Conservation (phyloP, 2,888 invertebrate species). For the Dascillus cervinus region DNA sequence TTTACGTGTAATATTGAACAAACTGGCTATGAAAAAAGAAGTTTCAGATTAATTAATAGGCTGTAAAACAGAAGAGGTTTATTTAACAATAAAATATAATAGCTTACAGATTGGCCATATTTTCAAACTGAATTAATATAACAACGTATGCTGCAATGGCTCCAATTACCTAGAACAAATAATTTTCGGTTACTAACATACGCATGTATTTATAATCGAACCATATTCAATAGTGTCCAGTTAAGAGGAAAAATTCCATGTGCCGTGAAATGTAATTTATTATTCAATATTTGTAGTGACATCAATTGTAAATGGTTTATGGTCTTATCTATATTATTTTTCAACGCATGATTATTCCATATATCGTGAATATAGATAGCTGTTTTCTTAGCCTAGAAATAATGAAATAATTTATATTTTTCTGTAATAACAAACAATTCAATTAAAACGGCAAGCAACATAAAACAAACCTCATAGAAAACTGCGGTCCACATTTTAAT, state of each 20-base stretch:
- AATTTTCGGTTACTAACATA: too few species aligned
- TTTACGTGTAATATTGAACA: too few species aligned
- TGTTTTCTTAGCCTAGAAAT: constrained; percentile 18
- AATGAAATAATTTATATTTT: too few species aligned
- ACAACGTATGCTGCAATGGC: constrained; percentile 20
- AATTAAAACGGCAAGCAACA: too few species aligned
- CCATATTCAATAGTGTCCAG: constrained; percentile 19
- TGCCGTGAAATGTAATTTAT: constrained; percentile 15
- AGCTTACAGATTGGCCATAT: too few species aligned
- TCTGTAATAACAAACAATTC: too few species aligned
- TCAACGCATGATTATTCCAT: constrained; percentile 20
- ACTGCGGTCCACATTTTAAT: constrained; percentile 1
- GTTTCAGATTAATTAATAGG: too few species aligned
- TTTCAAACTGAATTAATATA: constrained; percentile 20
- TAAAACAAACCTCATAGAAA: neutral
- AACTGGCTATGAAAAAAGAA: too few species aligned
- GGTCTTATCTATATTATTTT: constrained; percentile 14
- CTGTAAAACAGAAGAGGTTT: too few species aligned
- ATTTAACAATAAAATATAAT: too few species aligned
- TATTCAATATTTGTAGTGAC: constrained; percentile 17
- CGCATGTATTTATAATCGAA: constrained; percentile 6
- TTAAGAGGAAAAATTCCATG: constrained; percentile 19
- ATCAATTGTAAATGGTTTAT: constrained; percentile 19
- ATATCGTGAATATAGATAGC: constrained; percentile 19
- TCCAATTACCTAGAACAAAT: constrained; percentile 16